A percentile compares a stretch with the other conserved stretches of the same genome.
These are phyloP conservation scores for Oreotrochilus melanogaster DNA, from an alignment of 2,113 vertebrate species.

Conservation along the genomic window DNA sequence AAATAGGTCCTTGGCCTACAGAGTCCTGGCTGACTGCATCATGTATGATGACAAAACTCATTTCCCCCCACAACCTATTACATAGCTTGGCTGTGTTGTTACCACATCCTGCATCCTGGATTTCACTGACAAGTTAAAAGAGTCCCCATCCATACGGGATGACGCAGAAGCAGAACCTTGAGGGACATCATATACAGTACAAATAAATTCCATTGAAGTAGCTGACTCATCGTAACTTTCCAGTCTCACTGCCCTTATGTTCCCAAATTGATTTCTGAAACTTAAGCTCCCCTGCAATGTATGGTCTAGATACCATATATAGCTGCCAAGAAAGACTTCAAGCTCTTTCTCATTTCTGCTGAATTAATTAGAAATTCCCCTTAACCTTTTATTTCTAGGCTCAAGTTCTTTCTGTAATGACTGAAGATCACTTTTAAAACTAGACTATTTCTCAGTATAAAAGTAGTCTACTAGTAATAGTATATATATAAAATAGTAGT, in stretches of 20 bases:
- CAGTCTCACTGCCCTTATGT: not conserved
- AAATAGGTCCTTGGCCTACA: not conserved
- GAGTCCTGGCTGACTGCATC: not conserved
- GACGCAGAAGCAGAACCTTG: not conserved
- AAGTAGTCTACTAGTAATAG: not conserved
- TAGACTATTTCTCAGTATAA: not conserved
- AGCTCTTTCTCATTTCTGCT: not conserved
- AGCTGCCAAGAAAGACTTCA: not conserved
- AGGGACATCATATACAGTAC: not conserved
- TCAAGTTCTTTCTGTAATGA: not conserved
- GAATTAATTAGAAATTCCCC: conserved; percentile 18
- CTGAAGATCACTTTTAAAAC: not conserved
- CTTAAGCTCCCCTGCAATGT: not conserved
- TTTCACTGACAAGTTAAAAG: not conserved
- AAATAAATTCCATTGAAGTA: not conserved
- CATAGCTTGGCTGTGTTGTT: not conserved
- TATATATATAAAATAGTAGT: too few relatives aligned
- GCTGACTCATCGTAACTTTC: not conserved
- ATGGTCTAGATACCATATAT: not conserved
- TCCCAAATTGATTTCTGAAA: not conserved
- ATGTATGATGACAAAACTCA: not conserved
- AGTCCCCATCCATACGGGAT: not conserved
- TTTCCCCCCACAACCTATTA: not conserved
- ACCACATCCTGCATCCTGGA: not conserved
- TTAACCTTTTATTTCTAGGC: not conserved